Evolutionary conservation across 2,797 vertebrate species (phyloP), one percentile per base, ranked within the genome.

Genomic region (Stomatorhinus walkeri): DNA sequence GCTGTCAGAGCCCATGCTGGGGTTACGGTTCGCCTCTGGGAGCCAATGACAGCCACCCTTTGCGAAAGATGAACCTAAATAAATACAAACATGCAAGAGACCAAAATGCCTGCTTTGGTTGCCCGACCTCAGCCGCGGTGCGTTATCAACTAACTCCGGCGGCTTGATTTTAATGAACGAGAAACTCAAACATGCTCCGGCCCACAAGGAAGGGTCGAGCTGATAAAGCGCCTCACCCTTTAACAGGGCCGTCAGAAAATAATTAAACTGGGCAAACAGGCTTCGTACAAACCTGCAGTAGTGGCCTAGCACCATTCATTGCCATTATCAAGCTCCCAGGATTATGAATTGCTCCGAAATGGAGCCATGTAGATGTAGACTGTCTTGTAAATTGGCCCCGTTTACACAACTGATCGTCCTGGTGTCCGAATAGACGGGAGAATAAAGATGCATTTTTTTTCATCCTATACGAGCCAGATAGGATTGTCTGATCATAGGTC

Each of bases 201-300:
- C 19, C 36, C 54, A 40, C 51, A 19, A 59, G 85, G 28, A 61
- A 51, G 22, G 40, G 48, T 48, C n/a, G 48, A 48, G 9, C 46
- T 90, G 87, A 90, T 88, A 88, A 88, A 51, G 83, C 3, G 4
- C 24, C 22, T 51, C 72, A 36, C 87, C 52, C 49, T 76, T 54
- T 76, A 81, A 87, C 43, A 5, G 40, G 76, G 28, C 51, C 43
- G 81, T 88, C 86, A 88, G 79, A 89, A 72, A 90, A 90, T 89
- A 87, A 90, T 90, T 90, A 89, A 89, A 89, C 88, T 85, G 59
- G 52, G 79, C 90, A 90, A 89, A 90, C 89, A 90, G 28, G 5
- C 40, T 48, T 72, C 19, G 48, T 10, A 49, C 32, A 87, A 56
- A 40, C 56, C 85, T 40, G 1, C 32, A 10, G 28, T 9, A 12